Base-by-base conservation (phyloP, 2,113 vertebrate genomes). In the Alectura lathami region DNA sequence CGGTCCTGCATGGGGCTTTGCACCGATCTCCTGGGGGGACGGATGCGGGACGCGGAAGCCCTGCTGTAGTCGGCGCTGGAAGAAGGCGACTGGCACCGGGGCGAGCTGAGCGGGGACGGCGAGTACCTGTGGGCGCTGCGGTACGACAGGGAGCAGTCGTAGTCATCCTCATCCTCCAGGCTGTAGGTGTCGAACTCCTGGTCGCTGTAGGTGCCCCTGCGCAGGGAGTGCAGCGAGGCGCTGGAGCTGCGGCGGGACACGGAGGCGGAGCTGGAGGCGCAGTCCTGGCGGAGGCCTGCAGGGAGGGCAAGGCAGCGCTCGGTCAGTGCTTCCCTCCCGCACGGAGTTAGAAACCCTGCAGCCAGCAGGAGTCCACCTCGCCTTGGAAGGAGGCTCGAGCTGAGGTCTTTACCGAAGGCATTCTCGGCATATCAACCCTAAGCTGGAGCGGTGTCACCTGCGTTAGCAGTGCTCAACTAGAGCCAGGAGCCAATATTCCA, bases 151-250 rank as follows among this genome's bases (percentile, higher is more conserved):
- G 97, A 98, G 34, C 98, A 98, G 4, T 99, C 98, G 24, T 97
- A 98, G 7, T 98, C 97, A 0, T 98, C 98, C 88, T 99, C 98
- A 6, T 99, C 99, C 93, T 99, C 99, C 43, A 98, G 96, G 94
- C 98, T 99, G 97, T 99, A 99, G 0, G 98, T 98, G 94, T 99
- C 99, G 17, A 99, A 98, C 82, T 99, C 98, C 95, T 99, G 99
- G 95, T 99, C 99, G 4, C 99, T 99, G 98, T 98, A 99, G n/a
- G 98, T 98, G 26, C 99, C 98, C 9, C 98, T 97, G 9, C 98
- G 98, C 91, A 99, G 97, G 1, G 99, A 99, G 94, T 99, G 98
- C 51, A 99, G 96, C 13, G 99, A 99, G 29, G 98, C 98, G 1
- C 98, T 98, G 88, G 99, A 99, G 86, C 98, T 99, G 89, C 98